Conservation (phyloP, 2,888 invertebrate genomes). For the Piscicola geometra region DNA sequence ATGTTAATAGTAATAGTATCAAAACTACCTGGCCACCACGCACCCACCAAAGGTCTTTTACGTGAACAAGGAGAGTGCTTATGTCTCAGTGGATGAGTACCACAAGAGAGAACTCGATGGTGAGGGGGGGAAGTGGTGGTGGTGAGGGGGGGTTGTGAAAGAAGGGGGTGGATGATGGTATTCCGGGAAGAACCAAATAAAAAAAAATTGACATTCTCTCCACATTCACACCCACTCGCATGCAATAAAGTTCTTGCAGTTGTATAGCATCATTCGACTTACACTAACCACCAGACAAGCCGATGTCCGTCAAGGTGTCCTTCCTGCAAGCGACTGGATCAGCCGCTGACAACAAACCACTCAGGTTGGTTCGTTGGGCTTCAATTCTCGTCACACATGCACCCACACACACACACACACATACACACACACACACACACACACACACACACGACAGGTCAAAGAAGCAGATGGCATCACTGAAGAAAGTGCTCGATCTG, state of each 20-base stretch:
- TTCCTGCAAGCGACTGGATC: slow-evolving; percentile 19
- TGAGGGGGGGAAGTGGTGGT: background rate
- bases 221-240: too few species aligned
- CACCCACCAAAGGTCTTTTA: slow-evolving; percentile 14
- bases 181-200: too few species aligned
- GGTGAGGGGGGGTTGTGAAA: too few species aligned
- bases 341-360: slow-evolving; percentile 23
- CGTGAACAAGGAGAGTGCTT: slow-evolving; percentile 24
- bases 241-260: too few species aligned
- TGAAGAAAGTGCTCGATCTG: slow-evolving; percentile 21
- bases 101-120: slow-evolving; percentile 33
- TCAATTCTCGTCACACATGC: too few species aligned
- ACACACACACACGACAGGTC: slow-evolving; percentile 10
- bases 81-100: slow-evolving; percentile 24
- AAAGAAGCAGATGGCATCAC: slow-evolving; percentile 27
- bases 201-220: too few species aligned
- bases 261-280: background rate
- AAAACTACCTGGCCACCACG: background rate
- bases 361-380: slow-evolving; percentile 10
- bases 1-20: too few species aligned
- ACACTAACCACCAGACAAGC: slow-evolving; percentile 13
- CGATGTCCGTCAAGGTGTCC: slow-evolving; percentile 27
- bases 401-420: too few species aligned
- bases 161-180: too few species aligned
- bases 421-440: background rate